Evolutionary conservation across 1,140 invertebrate species (phyloP), one percentile per base, ranked within the genome.

Genomic region (Drosophila kurseongensis): DNA sequence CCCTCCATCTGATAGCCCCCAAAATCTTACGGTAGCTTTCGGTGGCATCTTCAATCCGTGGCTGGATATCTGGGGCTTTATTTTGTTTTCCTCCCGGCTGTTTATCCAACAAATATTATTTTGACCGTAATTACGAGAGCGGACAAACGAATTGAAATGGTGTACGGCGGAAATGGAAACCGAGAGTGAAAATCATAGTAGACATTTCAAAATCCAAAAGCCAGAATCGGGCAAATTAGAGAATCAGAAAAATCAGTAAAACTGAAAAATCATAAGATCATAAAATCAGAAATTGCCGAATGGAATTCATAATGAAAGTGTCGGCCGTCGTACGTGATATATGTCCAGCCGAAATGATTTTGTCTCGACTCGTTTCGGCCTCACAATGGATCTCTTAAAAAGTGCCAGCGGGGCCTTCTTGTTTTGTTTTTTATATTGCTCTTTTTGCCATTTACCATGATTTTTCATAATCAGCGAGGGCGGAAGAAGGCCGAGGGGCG

Each of bases 31-130:
- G 73, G 72, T 75, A 76, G 72, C 71, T 32, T 32, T 32, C 29
- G 18, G 69, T 38, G 51, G 44, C 63, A 63, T 67, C 63, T 60
- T 66, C 60, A 47, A n/a, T 47, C 71, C 18, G 48, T 14, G 13
- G 32, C 51, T 62, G 50, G 16, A 47, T 56, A 35, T 67, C 36
- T 48, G 47, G 47, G 56, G 56, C 51, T 47, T 61, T 84, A 59
- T 69, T 91, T 89, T 84, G 76, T 90, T 91, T 91, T 89, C 80
- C 76, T 85, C 73, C 67, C 88, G 83, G 73, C 81, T 91, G 80
- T 91, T 91, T 91, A 84, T 67, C 72, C 71, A 83, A 52, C 45
- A 90, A 91, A 91, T 91, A 91, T 91, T 91, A 90, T 91, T 91
- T 91, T 91, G 90, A 89, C 90, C 90, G 90, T 91, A 91, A 91